Evolutionary conservation across 2,888 invertebrate species (phyloP), one percentile per base, ranked within the genome.

Genomic region (Drosophila melanosoma): DNA sequence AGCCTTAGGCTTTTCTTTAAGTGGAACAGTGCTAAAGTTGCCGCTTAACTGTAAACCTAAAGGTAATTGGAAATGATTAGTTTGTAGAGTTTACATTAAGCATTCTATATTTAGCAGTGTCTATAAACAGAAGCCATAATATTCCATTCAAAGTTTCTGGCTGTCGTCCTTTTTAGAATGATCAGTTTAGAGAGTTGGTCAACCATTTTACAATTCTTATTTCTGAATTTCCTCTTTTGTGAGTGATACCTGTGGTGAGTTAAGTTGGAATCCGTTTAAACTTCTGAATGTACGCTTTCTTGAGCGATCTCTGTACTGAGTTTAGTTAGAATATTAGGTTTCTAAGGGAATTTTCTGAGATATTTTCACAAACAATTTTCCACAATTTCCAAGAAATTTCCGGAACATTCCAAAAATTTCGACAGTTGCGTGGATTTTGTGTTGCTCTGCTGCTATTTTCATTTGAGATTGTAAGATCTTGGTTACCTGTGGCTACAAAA

Each of bases 401-500:
- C 20, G 40, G 4, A 11, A 40, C 60, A 48, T 74, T 61, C 57
- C 61, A 33, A 29, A 57, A 51, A 26, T n/a, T 26, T 33, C 45
- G 69, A 56, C 42, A 65, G 32, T 38, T 58, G 58, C 32, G 45
- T 42, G 20, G 26, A 23, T 51, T 52, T n/a, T 33, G 32, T 63
- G 57, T 23, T 23, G 38, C 29, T 57, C 52, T 76, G 52, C 51
- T 48, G 40, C 35, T 36, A 51, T 57, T 68, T 67, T 67, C 45
- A 11, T 23, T 54, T 23, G 4, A 45, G 33, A 45, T 36, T 29
- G 4, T 11, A 26, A 11, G 32, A 17, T 58, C 29, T 26, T 33
- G 33, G 20, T 40, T 80, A 80, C 80, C 80, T 80, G 79, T 71
- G 23, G 17, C 52, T 57, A 66, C 69, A 66, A 81, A 86, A 86